Evolutionary conservation across 2,113 vertebrate species (phyloP).

Genomic region (Mirounga angustirostris): DNA sequence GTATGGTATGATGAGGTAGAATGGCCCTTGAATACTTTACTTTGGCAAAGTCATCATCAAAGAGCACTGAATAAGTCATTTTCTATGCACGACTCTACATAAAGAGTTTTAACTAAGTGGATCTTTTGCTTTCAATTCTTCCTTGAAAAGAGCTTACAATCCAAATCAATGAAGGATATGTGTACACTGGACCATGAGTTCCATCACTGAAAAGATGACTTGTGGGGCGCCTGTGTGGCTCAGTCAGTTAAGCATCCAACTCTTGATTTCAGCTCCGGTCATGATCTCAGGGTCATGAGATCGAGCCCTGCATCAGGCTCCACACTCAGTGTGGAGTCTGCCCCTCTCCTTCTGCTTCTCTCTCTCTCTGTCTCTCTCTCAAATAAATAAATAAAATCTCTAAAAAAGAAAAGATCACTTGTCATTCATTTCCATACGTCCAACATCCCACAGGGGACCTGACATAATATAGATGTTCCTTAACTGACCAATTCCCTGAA

Average conservation of each 20-base stretch:
- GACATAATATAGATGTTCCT: neutral
- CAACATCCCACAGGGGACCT: neutral
- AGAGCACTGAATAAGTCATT: neutral
- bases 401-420: neutral
- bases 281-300: neutral
- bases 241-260: neutral
- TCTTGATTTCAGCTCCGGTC: neutral
- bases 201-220: neutral
- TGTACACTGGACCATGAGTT: neutral
- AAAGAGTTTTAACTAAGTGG: constrained; percentile 5
- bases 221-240: neutral
- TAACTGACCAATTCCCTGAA: neutral
- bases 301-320: neutral
- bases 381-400: neutral
- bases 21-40: neutral
- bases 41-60: constrained; percentile 19
- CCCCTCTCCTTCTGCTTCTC: neutral
- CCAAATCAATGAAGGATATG: neutral
- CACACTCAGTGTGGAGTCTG: neutral
- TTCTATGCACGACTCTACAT: neutral
- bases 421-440: constrained; percentile 19
- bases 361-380: neutral
- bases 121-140: constrained; percentile 20
- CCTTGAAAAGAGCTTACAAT: constrained; percentile 34
- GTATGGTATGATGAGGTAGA: neutral